Percentiles rank a stretch among this genome's conserved stretches.
Conservation (phyloP, 2,888 invertebrate genomes). For the Anorthoa munda region DNA sequence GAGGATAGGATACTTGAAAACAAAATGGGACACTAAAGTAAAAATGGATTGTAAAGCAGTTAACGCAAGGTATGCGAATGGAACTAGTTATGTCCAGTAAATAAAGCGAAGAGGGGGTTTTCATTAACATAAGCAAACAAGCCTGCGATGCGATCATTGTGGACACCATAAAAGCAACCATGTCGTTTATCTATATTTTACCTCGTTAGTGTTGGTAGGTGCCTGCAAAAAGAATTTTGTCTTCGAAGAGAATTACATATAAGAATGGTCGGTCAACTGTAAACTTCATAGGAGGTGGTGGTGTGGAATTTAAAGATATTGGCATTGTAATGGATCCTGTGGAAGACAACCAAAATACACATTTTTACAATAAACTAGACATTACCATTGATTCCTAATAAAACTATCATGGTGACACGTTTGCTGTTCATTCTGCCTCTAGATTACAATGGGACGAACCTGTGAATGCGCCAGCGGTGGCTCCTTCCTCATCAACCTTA, state of each 20-base stretch:
- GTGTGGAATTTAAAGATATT: slow-evolving; percentile 26
- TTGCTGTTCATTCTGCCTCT: not conserved
- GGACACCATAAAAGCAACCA: slow-evolving; percentile 15
- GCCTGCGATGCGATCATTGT: not conserved
- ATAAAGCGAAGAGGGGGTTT: not conserved
- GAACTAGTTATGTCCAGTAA: slow-evolving; percentile 17
- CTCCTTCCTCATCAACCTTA: slow-evolving; percentile 95
- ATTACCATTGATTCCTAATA: not conserved
- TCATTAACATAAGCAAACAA: not conserved
- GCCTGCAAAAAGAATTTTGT: slow-evolving; percentile 74
- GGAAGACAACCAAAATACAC: slow-evolving; percentile 15
- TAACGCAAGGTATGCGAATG: not conserved
- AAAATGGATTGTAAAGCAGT: not conserved
- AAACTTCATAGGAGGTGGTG: slow-evolving; percentile 48
- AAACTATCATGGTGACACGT: not conserved
- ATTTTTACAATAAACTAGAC: not conserved
- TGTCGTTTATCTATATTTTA: slow-evolving; percentile 29
- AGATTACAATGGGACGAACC: slow-evolving; percentile 72
- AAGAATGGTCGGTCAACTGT: slow-evolving; percentile 68
- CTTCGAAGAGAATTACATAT: slow-evolving; percentile 70
- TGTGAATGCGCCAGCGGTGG: slow-evolving; percentile 95
- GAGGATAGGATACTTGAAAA: not conserved
- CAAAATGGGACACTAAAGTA: not conserved
- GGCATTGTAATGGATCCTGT: slow-evolving; percentile 45
- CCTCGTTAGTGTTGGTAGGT: slow-evolving; percentile 68